These are phyloP conservation scores for Bettongia penicillata DNA, from an alignment of 2,113 vertebrate genomes.

Conservation along the genomic window DNA sequence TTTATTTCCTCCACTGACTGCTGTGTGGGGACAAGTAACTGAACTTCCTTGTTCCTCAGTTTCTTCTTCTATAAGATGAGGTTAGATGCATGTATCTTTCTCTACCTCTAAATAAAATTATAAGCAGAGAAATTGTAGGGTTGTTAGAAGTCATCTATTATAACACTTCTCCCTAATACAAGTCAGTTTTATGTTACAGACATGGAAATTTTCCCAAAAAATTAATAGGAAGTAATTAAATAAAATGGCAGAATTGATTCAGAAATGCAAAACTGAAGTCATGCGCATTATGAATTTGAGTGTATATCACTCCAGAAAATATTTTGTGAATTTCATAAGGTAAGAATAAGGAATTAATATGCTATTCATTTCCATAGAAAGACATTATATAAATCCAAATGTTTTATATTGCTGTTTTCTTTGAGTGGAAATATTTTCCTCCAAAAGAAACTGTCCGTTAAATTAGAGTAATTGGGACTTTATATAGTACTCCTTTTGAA, in stretches of 20 bases:
- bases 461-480: conserved; percentile 38
- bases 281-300: background rate
- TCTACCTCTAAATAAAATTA: background rate
- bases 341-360: conserved; percentile 3
- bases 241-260: background rate
- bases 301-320: background rate
- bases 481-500: conserved; percentile 52
- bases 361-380: conserved; percentile 35
- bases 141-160: background rate
- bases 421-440: conserved; percentile 43
- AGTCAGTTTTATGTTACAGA: background rate
- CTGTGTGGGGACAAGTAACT: background rate
- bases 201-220: conserved; percentile 7
- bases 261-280: conserved; percentile 27
- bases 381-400: conserved; percentile 14
- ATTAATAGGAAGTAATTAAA: background rate
- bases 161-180: background rate
- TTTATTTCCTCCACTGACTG: background rate
- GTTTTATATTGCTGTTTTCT: conserved; percentile 35
- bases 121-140: background rate
- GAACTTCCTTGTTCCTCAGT: background rate
- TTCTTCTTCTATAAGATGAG: background rate
- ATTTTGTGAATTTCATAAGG: conserved; percentile 36
- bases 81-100: background rate
- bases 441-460: conserved; percentile 47